These are phyloP conservation scores for Daubentonia madagascariensis DNA, from an alignment of 2,113 vertebrate species.

Conservation along the genomic window DNA sequence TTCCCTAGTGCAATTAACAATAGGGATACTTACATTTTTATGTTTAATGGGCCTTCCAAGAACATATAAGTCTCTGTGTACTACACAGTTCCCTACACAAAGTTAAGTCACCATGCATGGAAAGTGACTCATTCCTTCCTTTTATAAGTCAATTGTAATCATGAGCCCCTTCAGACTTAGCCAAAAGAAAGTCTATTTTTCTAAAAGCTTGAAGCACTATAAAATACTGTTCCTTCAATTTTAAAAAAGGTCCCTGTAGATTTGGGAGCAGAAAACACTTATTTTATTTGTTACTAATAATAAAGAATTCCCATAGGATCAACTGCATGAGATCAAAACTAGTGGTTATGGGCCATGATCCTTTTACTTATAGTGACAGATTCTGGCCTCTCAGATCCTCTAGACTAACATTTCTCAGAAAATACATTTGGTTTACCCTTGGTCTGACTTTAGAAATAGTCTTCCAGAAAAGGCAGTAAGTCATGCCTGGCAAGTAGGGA, in stretches of 20 bases:
- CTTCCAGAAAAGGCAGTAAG: conserved; percentile 11
- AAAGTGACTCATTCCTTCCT: not conserved
- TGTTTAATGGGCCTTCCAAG: not conserved
- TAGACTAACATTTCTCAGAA: not conserved
- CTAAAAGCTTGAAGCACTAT: not conserved
- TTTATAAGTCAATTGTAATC: not conserved
- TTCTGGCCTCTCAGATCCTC: not conserved
- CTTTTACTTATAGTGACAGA: not conserved
- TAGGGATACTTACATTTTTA: not conserved
- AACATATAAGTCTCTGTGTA: not conserved
- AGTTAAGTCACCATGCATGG: not conserved
- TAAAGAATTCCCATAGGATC: not conserved
- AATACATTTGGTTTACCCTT: not conserved
- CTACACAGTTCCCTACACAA: not conserved
- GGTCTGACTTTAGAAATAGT: not conserved
- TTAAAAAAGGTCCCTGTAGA: conserved; percentile 24
- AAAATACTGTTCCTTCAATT: conserved; percentile 11
- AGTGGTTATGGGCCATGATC: not conserved
- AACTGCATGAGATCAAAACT: conserved; percentile 9
- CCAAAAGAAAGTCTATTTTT: conserved; percentile 26
- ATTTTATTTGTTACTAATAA: conserved; percentile 35
- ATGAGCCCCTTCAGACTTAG: not conserved
- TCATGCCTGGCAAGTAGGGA: not conserved
- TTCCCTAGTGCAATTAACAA: not conserved
- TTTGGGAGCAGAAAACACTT: not conserved